Evolutionary conservation across 1,140 invertebrate species (phyloP), one percentile per base, ranked within the genome.

Genomic region (Pseudobourletiella spinata): DNA sequence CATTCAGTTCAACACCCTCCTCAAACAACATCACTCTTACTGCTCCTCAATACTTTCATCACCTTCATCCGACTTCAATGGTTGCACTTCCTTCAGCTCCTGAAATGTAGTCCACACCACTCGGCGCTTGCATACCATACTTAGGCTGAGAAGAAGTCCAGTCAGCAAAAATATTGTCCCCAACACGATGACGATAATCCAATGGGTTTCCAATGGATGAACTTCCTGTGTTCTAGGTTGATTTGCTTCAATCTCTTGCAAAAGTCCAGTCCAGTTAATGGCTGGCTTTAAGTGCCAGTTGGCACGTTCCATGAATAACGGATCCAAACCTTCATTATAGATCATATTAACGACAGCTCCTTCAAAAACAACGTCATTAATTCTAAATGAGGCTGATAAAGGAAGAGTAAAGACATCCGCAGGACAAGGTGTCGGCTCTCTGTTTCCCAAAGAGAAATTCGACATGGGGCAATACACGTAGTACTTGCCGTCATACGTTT

Each of bases 241-340:
- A 18, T 11, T 55, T 6, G 24, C 24, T 11, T 29, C 20, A 14
- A 42, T 30, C n/a, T 43, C 44, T 18, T 11, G 18, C 16, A 8
- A 46, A 26, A 57, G 35, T 18, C 25, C 22, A 2, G 29, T 57
- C 51, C 32, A 56, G 28, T 62, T 48, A 2, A 59, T 11, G 3
- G 2, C 6, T 15, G 57, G 57, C 3, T 29, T 24, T 1, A 65
- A 20, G 28, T 65, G 35, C 57, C 57, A 60, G 44, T 60, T 65
- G 42, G 62, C 35, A 16, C 57, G 25, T 15, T 48, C 2, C 3
- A 57, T 54, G 2, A 51, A 54, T 16, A 64, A 1, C 2, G 57
- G 57, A 24, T 59, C 62, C 44, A 42, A 29, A 1, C 2, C 25
- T 29, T 54, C 51, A 8, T 55, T 3, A 30, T 50, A 16, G n/a